phyloP scores from a whole-genome alignment of 2,113 vertebrate species.

The Xiphophorus hellerii region DNA sequence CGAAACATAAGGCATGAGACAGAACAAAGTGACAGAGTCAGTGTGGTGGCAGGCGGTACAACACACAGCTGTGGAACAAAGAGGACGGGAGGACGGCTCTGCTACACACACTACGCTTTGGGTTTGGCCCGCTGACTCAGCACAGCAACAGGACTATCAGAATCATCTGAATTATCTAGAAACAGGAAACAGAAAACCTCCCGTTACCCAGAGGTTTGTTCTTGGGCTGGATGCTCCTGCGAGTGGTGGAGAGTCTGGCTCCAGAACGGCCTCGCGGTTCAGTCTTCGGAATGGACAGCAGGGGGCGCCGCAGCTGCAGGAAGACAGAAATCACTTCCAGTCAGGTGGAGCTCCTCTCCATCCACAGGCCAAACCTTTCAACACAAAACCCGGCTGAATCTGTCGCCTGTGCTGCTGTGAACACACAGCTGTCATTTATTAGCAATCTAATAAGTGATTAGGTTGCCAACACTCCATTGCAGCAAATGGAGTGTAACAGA shows the following conservation, averaged over 20 bases:
- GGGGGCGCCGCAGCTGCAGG: constrained; percentile 89
- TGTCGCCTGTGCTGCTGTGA: too few species aligned
- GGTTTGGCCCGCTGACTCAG: constrained; percentile 31
- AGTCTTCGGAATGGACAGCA: constrained; percentile 92
- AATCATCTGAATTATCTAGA: neutral
- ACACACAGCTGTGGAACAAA: constrained; percentile 64
- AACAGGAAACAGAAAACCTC: neutral
- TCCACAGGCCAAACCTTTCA: too few species aligned
- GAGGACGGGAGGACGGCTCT: constrained; percentile 9
- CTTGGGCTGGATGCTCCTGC: constrained; percentile 95
- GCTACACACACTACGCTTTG: neutral
- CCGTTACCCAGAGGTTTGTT: constrained; percentile 87
- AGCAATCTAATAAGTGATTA: too few species aligned
- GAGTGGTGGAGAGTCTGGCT: constrained; percentile 93
- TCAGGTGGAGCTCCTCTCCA: neutral
- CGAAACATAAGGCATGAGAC: constrained; percentile 75
- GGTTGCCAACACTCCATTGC: too few species aligned
- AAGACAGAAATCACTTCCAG: neutral
- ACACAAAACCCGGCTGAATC: too few species aligned
- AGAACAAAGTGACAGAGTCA: constrained; percentile 81
- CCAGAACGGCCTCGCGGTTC: constrained; percentile 87
- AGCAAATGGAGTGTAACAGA: too few species aligned
- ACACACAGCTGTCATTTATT: too few species aligned
- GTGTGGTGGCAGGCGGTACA: constrained; percentile 54
- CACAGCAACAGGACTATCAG: constrained; percentile 5